Evolutionary conservation across 2,888 invertebrate species (phyloP), one percentile per base, ranked within the genome.

Genomic region (Drosophila suboccidentalis): DNA sequence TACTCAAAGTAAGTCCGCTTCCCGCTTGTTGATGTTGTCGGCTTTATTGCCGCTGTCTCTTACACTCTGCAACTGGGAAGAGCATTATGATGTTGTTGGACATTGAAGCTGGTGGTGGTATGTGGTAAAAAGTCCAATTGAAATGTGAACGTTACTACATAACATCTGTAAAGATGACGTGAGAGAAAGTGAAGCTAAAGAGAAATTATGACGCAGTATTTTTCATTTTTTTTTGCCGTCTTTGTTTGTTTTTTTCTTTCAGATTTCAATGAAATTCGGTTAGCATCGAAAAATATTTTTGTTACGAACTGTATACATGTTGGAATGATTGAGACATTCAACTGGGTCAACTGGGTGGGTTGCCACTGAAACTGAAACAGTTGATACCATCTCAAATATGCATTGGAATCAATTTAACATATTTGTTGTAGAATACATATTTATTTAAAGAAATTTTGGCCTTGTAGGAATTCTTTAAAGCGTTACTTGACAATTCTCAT

Each of bases 371-470:
- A 34, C 36, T 55, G 47, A 41, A n/a, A 34, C 36, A 15, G 41
- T 73, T 58, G 57, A 29, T 57, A 54, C 19, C 29, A 54, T 15
- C 29, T 50, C 22, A 19, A 59, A 72, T 73, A 75, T 61, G 57
- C 68, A 69, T 58, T 64, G 74, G 68, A 39, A 59, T 69, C 34
- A 39, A 49, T 34, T 76, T 69, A 64, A 17, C 57, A 61, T 47
- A 39, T 51, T 75, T 50, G 39, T 13, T 46, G 22, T 17, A 17
- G 38, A 38, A 47, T 59, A 15, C 39, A 19, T 43, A 54, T 53
- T 75, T 51, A 54, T 47, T 74, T 74, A 44, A 68, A 61, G 79
- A 78, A 78, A 74, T 69, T 36, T 78, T 64, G 43, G 44, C 75
- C 78, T 75, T 73, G 46, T 15, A 15, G 46, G 17, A 22, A 39